A percentile compares a stretch with the other conserved stretches of the same genome.
Conservation (phyloP, 2,888 invertebrate genomes). For the Megaustenia siamemsis region DNA sequence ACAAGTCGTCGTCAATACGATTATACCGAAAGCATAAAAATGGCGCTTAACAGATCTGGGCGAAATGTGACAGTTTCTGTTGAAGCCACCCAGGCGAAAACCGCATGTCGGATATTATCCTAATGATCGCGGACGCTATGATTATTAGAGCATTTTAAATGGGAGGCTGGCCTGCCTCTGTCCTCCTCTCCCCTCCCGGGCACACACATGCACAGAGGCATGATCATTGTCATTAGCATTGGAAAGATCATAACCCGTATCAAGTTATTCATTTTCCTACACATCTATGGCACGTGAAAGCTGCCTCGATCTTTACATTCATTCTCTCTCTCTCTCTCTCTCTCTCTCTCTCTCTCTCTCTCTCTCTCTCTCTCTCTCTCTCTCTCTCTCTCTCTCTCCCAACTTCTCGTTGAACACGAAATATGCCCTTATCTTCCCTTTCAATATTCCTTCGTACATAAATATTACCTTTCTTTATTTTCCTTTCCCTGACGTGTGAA, state of each 20-base stretch:
- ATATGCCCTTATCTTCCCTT: neutral
- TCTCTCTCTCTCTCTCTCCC: conserved; percentile 13
- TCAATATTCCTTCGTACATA: neutral
- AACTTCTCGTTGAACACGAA: neutral
- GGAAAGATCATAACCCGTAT: neutral
- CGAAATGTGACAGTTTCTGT: conserved; percentile 15
- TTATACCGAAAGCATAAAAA: neutral
- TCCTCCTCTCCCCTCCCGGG: too few species aligned
- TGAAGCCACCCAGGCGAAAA: neutral
- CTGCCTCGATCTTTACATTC: neutral
- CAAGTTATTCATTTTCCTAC: neutral
- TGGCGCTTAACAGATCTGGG: neutral
- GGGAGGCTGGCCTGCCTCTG: neutral
- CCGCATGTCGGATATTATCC: neutral
- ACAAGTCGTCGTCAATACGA: neutral
- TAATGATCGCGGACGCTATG: conserved; percentile 1
- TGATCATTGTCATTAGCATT: neutral
- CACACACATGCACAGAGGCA: neutral
- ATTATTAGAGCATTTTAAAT: conserved; percentile 12
- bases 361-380: conserved; percentile 6
- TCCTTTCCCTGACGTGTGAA: too few species aligned
- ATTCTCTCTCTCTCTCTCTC: neutral
- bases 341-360: neutral
- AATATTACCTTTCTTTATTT: too few species aligned
- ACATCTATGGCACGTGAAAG: neutral